Conservation (phyloP, 2,888 invertebrate species). For the Chymomyza caudatula region DNA sequence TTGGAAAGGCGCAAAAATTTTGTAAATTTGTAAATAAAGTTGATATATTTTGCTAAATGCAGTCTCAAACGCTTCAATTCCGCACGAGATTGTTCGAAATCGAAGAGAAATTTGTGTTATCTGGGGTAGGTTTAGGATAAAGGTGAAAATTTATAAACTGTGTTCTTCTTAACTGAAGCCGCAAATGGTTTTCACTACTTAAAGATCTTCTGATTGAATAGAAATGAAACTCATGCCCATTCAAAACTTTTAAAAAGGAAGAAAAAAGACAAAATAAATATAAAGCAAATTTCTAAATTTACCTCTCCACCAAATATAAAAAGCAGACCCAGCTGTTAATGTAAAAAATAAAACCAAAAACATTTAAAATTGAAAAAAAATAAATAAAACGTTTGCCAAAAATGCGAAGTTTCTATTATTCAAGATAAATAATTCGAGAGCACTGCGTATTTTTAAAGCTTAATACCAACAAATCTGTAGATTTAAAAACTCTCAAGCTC, state of each 20-base stretch:
- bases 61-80: neutral
- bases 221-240: conserved; percentile 8
- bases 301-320: conserved; percentile 74
- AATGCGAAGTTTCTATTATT: no score
- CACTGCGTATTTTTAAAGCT: no score
- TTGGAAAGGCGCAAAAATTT: neutral
- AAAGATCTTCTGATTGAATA: conserved; percentile 1
- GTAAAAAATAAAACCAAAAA: conserved; percentile 7
- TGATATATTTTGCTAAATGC: no score
- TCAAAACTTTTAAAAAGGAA: neutral
- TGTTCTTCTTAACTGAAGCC: neutral
- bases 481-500: no score
- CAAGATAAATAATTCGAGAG: no score
- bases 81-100: no score
- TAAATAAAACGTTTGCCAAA: neutral
- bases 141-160: no score
- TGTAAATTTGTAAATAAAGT: neutral
- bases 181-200: neutral
- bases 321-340: conserved; percentile 64
- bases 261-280: conserved; percentile 7
- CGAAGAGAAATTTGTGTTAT: no score
- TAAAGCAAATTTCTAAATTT: conserved; percentile 42
- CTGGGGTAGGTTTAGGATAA: no score
- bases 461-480: no score
- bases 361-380: neutral